A percentile compares a stretch with the other conserved stretches of the same genome.
phyloP scores from a whole-genome alignment of 2,888 invertebrate species.

The Cryptocheilus praepositus region DNA sequence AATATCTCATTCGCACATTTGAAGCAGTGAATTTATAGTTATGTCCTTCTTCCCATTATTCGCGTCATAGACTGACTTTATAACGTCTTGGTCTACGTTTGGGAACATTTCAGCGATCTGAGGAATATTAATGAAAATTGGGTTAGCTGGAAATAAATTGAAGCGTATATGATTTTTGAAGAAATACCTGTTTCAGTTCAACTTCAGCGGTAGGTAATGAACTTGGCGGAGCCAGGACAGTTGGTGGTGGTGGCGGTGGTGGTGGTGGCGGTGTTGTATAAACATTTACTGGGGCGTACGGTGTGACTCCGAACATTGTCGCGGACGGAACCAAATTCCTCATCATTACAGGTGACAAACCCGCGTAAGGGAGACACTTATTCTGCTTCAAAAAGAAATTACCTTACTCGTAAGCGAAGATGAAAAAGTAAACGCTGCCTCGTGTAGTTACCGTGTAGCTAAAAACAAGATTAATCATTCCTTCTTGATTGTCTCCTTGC shows the following conservation, averaged over 20 bases:
- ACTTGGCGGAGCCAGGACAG: conserved; percentile 70
- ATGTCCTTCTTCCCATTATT: conserved; percentile 93
- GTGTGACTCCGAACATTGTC: conserved; percentile 68
- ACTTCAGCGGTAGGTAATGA: conserved; percentile 74
- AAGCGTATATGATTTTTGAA: neutral
- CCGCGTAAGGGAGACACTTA: conserved; percentile 74
- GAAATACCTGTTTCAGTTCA: conserved; percentile 80
- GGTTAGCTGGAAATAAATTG: neutral
- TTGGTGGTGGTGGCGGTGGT: conserved; percentile 75
- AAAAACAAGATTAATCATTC: conserved; percentile 93
- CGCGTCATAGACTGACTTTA: conserved; percentile 92
- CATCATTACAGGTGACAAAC: conserved; percentile 81
- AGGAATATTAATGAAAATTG: conserved; percentile 48
- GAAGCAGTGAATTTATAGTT: conserved; percentile 91
- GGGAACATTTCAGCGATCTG: conserved; percentile 98
- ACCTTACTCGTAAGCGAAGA: neutral
- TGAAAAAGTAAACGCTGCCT: conserved; percentile 5
- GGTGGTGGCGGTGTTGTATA: conserved; percentile 77
- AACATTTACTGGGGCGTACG: conserved; percentile 75
- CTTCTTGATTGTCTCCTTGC: conserved; percentile 95
- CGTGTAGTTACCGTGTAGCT: conserved; percentile 80
- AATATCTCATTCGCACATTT: conserved; percentile 85
- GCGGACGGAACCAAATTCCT: conserved; percentile 77
- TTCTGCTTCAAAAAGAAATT: conserved; percentile 47
- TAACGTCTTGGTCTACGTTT: conserved; percentile 93